Conservation (phyloP, 1,140 invertebrate species). For the Papilio polyxenes region DNA sequence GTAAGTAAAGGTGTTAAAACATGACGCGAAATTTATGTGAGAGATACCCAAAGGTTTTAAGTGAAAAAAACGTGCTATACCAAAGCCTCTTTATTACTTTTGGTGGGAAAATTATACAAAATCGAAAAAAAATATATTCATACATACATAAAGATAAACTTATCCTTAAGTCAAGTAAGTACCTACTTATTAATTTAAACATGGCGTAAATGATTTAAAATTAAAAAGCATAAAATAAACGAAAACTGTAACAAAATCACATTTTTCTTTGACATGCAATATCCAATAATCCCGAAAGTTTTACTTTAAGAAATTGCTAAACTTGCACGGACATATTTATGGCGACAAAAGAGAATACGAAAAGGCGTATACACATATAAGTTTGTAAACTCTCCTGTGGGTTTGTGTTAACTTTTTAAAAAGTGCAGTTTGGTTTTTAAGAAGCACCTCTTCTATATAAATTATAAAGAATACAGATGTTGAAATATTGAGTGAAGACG, state of each 20-base stretch:
- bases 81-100: conserved; percentile 79
- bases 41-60: conserved; percentile 28
- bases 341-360: not conserved
- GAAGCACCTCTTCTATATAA: conserved; percentile 48
- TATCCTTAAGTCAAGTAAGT: not conserved
- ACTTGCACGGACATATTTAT: not conserved
- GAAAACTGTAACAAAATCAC: conserved; percentile 39
- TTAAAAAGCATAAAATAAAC: conserved; percentile 60
- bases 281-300: not conserved
- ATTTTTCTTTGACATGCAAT: not conserved
- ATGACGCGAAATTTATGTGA: conserved; percentile 16
- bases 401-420: not conserved
- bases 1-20: conserved; percentile 48
- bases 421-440: not conserved
- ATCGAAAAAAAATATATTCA: not conserved
- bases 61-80: conserved; percentile 56
- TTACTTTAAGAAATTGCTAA: not conserved
- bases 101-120: conserved; percentile 56
- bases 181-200: conserved; percentile 54
- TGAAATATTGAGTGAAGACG: conserved; percentile 54
- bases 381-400: not conserved
- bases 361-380: not conserved
- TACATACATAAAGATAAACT: not conserved
- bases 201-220: conserved; percentile 51
- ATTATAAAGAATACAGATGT: conserved; percentile 54